Evolutionary conservation across 2,113 vertebrate genomes (phyloP).

Genomic region (Ophiodon elongatus): DNA sequence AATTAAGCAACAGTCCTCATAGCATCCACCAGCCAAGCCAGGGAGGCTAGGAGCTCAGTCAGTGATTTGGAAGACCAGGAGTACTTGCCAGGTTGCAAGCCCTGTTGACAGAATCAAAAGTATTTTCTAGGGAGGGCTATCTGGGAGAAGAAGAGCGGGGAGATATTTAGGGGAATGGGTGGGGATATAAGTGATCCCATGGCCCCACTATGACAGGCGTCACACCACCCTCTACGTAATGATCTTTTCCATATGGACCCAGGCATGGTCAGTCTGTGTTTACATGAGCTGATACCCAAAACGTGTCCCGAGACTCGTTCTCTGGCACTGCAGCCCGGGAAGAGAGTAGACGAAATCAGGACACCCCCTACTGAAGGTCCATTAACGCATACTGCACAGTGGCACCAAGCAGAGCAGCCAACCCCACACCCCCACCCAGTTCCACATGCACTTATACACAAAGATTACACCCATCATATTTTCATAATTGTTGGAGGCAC

Average conservation of each 20-base stretch:
- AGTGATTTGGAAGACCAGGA: constrained; percentile 22
- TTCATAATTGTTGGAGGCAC: constrained; percentile 80
- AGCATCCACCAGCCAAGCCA: constrained; percentile 24
- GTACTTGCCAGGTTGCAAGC: constrained; percentile 60
- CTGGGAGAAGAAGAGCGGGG: constrained; percentile 40
- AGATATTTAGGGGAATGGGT: constrained; percentile 56
- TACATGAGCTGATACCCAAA: constrained; percentile 74
- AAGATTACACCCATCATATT: constrained; percentile 77
- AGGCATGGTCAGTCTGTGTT: constrained; percentile 75
- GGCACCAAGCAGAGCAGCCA: constrained; percentile 65
- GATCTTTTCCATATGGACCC: constrained; percentile 82
- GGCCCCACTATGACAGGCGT: constrained; percentile 65
- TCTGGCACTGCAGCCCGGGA: constrained; percentile 45
- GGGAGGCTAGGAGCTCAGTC: constrained; percentile 33
- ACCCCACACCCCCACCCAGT: background rate
- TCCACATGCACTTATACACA: constrained; percentile 57
- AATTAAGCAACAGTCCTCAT: constrained; percentile 10
- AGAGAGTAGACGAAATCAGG: constrained; percentile 62
- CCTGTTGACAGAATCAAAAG: constrained; percentile 72
- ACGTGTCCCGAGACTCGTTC: constrained; percentile 67
- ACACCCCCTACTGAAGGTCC: constrained; percentile 60
- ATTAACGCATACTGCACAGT: constrained; percentile 64
- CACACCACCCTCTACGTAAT: constrained; percentile 62
- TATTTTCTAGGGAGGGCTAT: constrained; percentile 56
- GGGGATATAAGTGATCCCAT: constrained; percentile 59